Percentiles rank a stretch among this genome's conserved stretches.
phyloP scores from a whole-genome alignment of 2,888 invertebrate genomes.

The Prenolepis imparis region DNA sequence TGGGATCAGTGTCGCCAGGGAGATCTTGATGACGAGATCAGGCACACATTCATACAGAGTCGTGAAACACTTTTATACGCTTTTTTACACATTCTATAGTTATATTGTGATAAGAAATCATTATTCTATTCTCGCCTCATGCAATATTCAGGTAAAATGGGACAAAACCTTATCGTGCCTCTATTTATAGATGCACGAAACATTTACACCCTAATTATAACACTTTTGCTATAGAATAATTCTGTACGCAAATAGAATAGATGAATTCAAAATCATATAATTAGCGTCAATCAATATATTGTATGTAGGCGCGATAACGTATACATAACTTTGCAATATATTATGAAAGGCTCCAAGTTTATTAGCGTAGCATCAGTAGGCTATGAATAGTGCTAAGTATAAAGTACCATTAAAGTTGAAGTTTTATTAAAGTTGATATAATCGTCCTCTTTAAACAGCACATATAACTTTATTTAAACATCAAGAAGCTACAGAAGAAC shows the following conservation, averaged over 20 bases:
- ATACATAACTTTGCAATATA: conserved; percentile 33
- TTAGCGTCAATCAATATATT: conserved; percentile 40
- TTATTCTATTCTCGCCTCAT: conserved; percentile 21
- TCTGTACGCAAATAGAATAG: conserved; percentile 4
- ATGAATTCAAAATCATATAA: conserved; percentile 15
- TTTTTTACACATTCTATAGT: neutral
- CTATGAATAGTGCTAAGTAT: conserved; percentile 30
- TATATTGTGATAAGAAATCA: conserved; percentile 9
- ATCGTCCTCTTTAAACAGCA: conserved; percentile 64
- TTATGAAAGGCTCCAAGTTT: conserved; percentile 39
- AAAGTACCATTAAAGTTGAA: conserved; percentile 36
- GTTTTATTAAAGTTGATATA: conserved; percentile 52
- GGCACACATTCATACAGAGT: conserved; percentile 83
- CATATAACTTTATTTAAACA: conserved; percentile 80
- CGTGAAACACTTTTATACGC: conserved; percentile 26
- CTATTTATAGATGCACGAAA: neutral
- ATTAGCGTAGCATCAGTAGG: conserved; percentile 29
- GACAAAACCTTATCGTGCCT: neutral
- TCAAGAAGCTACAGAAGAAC: conserved; percentile 81
- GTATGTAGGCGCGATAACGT: conserved; percentile 21
- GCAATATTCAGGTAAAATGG: conserved; percentile 2
- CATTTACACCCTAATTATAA: neutral
- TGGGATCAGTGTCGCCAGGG: conserved; percentile 81
- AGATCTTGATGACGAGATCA: conserved; percentile 75
- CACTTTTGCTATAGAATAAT: conserved; percentile 1